Evolutionary conservation across 2,797 vertebrate genomes (phyloP).

Genomic region (Labeo calbasu): DNA sequence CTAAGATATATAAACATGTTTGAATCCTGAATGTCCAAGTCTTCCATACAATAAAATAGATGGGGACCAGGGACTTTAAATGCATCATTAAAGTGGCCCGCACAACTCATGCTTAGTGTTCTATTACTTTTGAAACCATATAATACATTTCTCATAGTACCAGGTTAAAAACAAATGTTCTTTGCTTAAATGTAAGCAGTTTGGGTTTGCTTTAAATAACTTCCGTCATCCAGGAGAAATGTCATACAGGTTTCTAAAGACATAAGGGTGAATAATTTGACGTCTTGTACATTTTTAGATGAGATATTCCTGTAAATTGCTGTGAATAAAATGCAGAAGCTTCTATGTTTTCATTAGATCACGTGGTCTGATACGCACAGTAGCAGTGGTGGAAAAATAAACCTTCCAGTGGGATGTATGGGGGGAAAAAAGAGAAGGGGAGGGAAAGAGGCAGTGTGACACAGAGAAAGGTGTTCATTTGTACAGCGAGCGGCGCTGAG

Average conservation of each 20-base stretch:
- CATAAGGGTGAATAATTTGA: neutral
- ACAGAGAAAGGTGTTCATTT: slow-evolving; percentile 28
- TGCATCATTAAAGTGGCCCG: neutral
- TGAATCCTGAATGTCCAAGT: neutral
- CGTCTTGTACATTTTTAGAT: neutral
- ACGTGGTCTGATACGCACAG: neutral
- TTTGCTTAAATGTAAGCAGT: neutral
- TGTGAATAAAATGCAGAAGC: neutral
- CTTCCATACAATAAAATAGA: neutral
- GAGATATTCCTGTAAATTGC: neutral
- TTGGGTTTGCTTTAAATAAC: neutral
- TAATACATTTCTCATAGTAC: too few species aligned
- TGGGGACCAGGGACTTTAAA: neutral
- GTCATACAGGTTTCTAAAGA: neutral
- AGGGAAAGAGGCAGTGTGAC: neutral
- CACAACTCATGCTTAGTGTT: neutral
- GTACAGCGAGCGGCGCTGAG: slow-evolving; percentile 62
- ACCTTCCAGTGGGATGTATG: neutral
- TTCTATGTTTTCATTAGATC: neutral
- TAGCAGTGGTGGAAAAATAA: neutral
- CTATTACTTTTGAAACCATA: neutral
- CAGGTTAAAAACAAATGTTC: neutral
- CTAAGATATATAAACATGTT: neutral
- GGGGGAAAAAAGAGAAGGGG: neutral
- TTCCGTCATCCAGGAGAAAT: neutral